Base-by-base conservation (phyloP, 2,113 vertebrate genomes). In the Cephalopterus ornatus region DNA sequence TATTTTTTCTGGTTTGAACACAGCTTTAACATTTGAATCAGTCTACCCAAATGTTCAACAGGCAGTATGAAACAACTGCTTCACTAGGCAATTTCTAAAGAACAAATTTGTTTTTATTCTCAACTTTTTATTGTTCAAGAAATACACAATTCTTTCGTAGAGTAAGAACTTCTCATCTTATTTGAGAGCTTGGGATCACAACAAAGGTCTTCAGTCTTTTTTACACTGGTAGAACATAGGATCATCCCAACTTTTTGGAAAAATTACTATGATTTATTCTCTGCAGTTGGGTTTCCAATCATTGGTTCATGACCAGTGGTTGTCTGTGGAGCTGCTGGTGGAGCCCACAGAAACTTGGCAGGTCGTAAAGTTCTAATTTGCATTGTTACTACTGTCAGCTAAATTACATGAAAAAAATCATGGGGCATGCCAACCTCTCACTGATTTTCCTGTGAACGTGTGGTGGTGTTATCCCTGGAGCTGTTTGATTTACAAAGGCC, bases 1-100 rank as follows among this genome's bases (percentile, higher is more conserved):
- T 98, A 98, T 98, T 98, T 98, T 98, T 98, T 98, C 97, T 98
- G 97, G 97, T 98, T 98, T 98, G 97, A 98, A 98, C 97, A 98
- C 97, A 98, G 98, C 98, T 98, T 98, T 98, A 98, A 98, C 98
- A 98, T 98, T 98, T 98, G 98, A 98, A 97, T 98, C 52, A 92
- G 97, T 97, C 89, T 94, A 97, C 98, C 97, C 97, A 97, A 98
- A 98, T 97, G 98, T 98, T 98, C 98, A 98, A 98, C 98, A 98
- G 98, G 98, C 98, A 98, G 97, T 97, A 97, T 83, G 97, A 96
- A 97, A 97, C 98, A 98, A 98, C 96, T 97, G 97, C 97, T 97
- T 98, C 97, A 98, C 98, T 97, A 97, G 97, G 97, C 97, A 97
- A 96, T 97, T 98, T 98, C 94, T 85, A 95, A 98, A 96, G 82